Evolutionary conservation across 1,140 invertebrate species (phyloP), one percentile per base, ranked within the genome.

Genomic region (Philopotamus ludificatus): DNA sequence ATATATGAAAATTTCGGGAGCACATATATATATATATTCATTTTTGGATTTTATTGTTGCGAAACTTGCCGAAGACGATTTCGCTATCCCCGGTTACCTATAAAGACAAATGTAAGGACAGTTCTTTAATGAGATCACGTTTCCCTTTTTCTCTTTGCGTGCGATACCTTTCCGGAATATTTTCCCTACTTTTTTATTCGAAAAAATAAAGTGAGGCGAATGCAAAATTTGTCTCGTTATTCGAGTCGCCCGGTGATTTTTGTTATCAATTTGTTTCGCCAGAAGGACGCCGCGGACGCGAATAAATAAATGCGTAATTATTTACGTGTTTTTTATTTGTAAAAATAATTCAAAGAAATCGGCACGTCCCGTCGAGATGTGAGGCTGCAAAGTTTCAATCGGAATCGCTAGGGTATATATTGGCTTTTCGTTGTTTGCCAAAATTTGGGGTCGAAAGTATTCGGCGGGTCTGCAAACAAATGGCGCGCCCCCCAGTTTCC

Each of bases 101-200:
- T 34, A 34, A 34, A 34, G 28, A 34, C 28, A 34, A 34, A 34
- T 34, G 28, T 34, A 34, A 34, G 28, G 28, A 34, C 28, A 55
- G 51, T 16, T 39, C n/a, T 25, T 55, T 55, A 55, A 55, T 55
- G 51, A 55, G 51, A 55, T 55, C 51, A 55, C 51, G 51, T 55
- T 55, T 39, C 51, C 51, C 51, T 34, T 55, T 55, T 55, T 55
- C 50, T 55, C 26, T 28, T 50, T 50, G 10, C 22, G 21, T 50
- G n/a, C 12, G n/a, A 18, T 44, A 3, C 42, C 45, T n/a, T 22
- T 23, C 20, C 20, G 28, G 10, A 25, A n/a, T 22, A 50, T 2
- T 23, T 51, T 23, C n/a, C 21, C 49, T 49, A 49, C 15, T n/a
- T 50, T 50, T 4, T 50, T 12, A 20, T 34, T 12, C 12, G 28